These are phyloP conservation scores for Pseudomyrmex sp. DNA, from an alignment of 1,140 invertebrate species.

Conservation along the genomic window DNA sequence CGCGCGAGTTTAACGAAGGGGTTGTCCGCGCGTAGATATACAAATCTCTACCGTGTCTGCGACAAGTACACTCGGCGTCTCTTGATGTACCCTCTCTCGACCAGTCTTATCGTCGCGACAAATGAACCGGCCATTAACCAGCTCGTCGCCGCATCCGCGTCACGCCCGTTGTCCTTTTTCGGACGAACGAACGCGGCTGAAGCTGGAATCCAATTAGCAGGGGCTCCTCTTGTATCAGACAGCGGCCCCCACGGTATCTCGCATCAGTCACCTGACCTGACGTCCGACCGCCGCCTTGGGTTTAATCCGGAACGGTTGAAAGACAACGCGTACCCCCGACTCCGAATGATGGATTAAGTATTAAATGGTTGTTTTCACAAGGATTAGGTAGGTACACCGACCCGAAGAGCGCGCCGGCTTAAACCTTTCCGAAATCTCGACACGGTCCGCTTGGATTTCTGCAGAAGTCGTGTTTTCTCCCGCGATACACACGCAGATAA, in stretches of 20 bases:
- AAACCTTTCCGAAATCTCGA: background rate
- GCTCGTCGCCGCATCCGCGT: conserved; percentile 29
- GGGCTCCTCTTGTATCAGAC: conserved; percentile 48
- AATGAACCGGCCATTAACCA: conserved; percentile 64
- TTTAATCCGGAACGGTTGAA: conserved; percentile 73
- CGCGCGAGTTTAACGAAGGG: background rate
- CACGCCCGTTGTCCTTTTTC: conserved; percentile 33
- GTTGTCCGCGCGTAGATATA: background rate
- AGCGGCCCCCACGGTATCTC: conserved; percentile 42
- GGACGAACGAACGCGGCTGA: conserved; percentile 25
- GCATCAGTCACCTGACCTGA: conserved; percentile 69
- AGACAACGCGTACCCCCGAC: conserved; percentile 59
- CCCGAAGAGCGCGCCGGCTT: conserved; percentile 24
- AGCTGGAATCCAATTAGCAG: conserved; percentile 74
- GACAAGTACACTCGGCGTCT: background rate
- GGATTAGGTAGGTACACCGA: conserved; percentile 70
- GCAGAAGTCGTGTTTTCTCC: conserved; percentile 67
- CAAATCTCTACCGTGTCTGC: background rate
- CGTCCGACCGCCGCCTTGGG: conserved; percentile 54
- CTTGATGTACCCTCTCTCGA: background rate
- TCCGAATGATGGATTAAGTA: conserved; percentile 77
- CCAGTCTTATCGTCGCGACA: conserved; percentile 60
- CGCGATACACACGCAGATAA: conserved; percentile 57
- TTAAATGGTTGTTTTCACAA: conserved; percentile 81
- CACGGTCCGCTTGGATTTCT: conserved; percentile 38